Base-by-base conservation (phyloP, 2,888 invertebrate species). In the Eilema griseolum region DNA sequence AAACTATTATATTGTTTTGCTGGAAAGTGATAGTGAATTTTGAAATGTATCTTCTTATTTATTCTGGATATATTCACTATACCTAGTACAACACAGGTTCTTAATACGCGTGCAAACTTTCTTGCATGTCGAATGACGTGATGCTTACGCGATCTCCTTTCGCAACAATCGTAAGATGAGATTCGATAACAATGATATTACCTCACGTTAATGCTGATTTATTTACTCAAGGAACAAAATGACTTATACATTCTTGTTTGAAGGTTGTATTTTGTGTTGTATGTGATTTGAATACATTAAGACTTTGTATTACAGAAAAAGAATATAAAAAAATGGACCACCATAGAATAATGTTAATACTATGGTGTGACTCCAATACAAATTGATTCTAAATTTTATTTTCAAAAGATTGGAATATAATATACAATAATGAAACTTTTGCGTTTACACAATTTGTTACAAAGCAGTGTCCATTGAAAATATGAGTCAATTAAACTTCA, bases 231-330 rank as follows among this genome's bases (percentile, higher is more conserved):
- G 33, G 3, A 26, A 37, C 24, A 24, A 61, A 67, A 24, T 28
- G 28, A 33, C 33, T 37, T 37, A 26, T 24, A 61, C 14, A 57
- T 56, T 62, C 33, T 57, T 62, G 52, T 57, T 26, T 61, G 64
- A 78, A 78, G 72, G 75, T 67, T 68, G 73, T 70, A 70, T 66
- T 71, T 74, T 74, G 79, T 71, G 65, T 76, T 66, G 67, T 56
- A 23, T 70, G 71, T 74, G 73, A 69, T 24, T 11, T 20, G 71
- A 76, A 79, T 79, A 68, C 61, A 60, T 73, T 72, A 56, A 46
- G 67, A 57, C 56, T 78, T 67, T 16, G 71, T 70, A 16, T 20
- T 10, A 64, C 67, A 67, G 31, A 56, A 16, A 61, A 20, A 11
- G 64, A 74, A 74, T 78, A 70, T 28, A 46, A 70, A 71, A 70